Percentiles rank a stretch among this genome's conserved stretches.
Conservation (phyloP, 2,888 invertebrate genomes). For the Drosophila recens region DNA sequence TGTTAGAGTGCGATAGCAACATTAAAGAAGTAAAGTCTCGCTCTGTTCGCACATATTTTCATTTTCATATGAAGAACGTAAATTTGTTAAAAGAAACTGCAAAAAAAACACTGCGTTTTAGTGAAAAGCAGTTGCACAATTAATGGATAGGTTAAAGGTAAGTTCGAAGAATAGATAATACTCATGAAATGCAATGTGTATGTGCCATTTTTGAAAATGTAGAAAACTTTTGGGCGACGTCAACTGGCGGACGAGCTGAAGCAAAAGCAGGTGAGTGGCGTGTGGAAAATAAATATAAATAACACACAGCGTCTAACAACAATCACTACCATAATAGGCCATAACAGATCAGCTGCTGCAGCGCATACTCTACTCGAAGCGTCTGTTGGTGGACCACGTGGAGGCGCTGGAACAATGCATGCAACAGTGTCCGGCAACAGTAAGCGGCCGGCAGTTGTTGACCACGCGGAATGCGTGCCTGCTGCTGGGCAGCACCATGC, state of each 20-base stretch:
- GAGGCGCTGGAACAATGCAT: slow-evolving; percentile 84
- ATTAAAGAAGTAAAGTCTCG: background rate
- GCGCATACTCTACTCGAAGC: slow-evolving; percentile 83
- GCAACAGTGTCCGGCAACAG: slow-evolving; percentile 26
- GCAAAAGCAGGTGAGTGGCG: slow-evolving; percentile 79
- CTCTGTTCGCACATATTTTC: background rate
- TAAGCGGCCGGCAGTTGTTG: slow-evolving; percentile 57
- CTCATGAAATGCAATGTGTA: background rate
- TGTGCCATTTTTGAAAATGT: background rate
- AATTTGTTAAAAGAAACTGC: slow-evolving; percentile 42
- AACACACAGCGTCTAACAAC: slow-evolving; percentile 8
- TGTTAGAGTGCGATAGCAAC: slow-evolving; percentile 26
- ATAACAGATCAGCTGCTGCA: slow-evolving; percentile 76
- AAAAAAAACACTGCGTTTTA: slow-evolving; percentile 25
- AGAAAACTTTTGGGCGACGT: slow-evolving; percentile 51
- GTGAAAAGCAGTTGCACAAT: slow-evolving; percentile 13
- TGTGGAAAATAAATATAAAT: slow-evolving; percentile 24
- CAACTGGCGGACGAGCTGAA: slow-evolving; percentile 79
- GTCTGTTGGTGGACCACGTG: slow-evolving; percentile 84
- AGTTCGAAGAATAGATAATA: background rate
- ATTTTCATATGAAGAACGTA: slow-evolving; percentile 38
- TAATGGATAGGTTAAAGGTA: slow-evolving; percentile 55
- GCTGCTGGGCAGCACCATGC: slow-evolving; percentile 74
- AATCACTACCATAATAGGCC: slow-evolving; percentile 52
- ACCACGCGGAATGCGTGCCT: slow-evolving; percentile 80